Evolutionary conservation across 2,888 invertebrate genomes (phyloP).

Genomic region (Dynastes grantii): DNA sequence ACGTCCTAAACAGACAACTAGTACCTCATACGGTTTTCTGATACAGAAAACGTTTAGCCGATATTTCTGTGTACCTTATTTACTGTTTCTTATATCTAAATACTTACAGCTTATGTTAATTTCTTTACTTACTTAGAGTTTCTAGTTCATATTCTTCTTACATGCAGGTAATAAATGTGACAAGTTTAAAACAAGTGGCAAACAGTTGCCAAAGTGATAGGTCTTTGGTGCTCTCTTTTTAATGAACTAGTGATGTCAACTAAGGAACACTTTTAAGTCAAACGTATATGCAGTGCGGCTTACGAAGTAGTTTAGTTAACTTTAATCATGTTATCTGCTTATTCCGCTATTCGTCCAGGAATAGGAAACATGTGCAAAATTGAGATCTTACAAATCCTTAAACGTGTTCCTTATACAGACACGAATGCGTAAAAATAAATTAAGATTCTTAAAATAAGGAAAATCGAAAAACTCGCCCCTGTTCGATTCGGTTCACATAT

Average conservation of each 20-base stretch:
- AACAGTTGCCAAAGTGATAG: conserved; percentile 35
- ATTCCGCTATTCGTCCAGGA: background rate
- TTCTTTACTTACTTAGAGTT: conserved; percentile 25
- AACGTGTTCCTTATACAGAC: conserved; percentile 24
- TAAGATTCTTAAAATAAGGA: conserved; percentile 31
- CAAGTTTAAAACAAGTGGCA: conserved; percentile 41
- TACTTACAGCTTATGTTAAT: conserved; percentile 44
- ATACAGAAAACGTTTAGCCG: conserved; percentile 47
- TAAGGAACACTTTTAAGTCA: conserved; percentile 32
- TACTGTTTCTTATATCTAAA: conserved; percentile 35
- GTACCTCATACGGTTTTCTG: conserved; percentile 43
- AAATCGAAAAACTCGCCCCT: conserved; percentile 15
- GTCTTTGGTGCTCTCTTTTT: conserved; percentile 43
- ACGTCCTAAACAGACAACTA: conserved; percentile 23
- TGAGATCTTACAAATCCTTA: conserved; percentile 23
- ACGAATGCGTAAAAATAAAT: conserved; percentile 33
- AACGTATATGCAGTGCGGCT: background rate
- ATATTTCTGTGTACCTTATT: conserved; percentile 25
- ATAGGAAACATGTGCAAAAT: conserved; percentile 24
- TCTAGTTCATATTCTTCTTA: conserved; percentile 40
- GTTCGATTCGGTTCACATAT: conserved; percentile 7
- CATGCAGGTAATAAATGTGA: conserved; percentile 31
- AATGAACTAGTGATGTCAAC: conserved; percentile 34
- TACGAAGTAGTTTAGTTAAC: conserved; percentile 12
- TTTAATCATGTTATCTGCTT: background rate